Conservation (phyloP, 1,140 invertebrate genomes). For the Plodia interpunctella region DNA sequence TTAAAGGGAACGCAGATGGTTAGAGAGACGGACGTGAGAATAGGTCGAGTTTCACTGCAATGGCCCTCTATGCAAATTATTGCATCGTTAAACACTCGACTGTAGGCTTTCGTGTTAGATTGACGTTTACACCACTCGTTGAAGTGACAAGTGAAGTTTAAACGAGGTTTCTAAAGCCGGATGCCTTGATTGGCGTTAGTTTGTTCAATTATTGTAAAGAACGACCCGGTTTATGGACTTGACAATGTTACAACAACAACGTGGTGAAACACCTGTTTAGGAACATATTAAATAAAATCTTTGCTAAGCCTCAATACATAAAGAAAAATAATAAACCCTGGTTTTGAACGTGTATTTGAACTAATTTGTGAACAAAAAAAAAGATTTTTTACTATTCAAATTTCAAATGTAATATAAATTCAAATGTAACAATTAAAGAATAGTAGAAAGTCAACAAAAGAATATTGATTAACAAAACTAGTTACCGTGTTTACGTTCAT, state of each 20-base stretch:
- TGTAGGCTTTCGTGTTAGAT: constrained; percentile 58
- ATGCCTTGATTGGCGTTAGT: constrained; percentile 64
- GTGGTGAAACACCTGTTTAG: too few species aligned
- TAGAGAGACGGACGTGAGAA: constrained; percentile 64
- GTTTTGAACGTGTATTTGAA: background rate
- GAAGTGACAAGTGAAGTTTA: constrained; percentile 12
- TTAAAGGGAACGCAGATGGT: constrained; percentile 50
- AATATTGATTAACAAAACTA: too few species aligned
- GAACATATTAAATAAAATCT: too few species aligned
- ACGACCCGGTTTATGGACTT: constrained; percentile 9
- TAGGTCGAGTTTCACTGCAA: constrained; percentile 42
- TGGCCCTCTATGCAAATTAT: constrained; percentile 71
- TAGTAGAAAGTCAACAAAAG: too few species aligned
- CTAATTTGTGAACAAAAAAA: background rate
- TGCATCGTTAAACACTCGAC: constrained; percentile 73
- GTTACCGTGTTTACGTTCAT: too few species aligned
- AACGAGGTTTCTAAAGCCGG: constrained; percentile 37
- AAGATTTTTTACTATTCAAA: background rate
- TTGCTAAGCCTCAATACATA: too few species aligned
- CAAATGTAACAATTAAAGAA: too few species aligned
- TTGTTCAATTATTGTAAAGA: constrained; percentile 48
- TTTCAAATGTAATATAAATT: background rate
- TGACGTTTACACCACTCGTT: constrained; percentile 43
- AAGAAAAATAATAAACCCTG: constrained; percentile 5
- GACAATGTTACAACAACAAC: too few species aligned